Base-by-base conservation (phyloP, 2,113 vertebrate species). In the Pygoscelis antarcticus region DNA sequence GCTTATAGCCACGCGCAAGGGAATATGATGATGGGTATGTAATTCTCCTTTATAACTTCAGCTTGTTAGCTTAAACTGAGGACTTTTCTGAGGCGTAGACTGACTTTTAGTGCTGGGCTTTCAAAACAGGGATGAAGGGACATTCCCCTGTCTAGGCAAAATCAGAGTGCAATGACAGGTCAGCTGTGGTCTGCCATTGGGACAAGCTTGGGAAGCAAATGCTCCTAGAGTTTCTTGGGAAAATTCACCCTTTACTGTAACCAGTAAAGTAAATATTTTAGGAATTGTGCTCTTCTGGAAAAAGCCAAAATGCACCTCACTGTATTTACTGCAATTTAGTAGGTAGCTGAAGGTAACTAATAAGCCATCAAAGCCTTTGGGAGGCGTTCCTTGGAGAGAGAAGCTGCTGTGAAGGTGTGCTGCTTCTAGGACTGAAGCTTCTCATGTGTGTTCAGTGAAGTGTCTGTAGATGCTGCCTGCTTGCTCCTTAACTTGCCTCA, bases 1-100 rank as follows among this genome's bases (percentile, higher is more conserved):
- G 51, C 72, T 72, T 3, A 0, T 1, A 20, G 70, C 60, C 29
- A 1, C 0, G 0, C 1, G 0, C 0, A 0, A 51, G 93, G 40
- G 26, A 26, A 10, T 2, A 1, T 9, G 16, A 3, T 1, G 3
- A 1, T 0, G 40, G 51, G 13, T 29, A 0, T 1, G 8, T 13
- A 7, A 6, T 8, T 64, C 40, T n/a, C 29, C 47, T 32, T 42
- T 6, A 4, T 25, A 10, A 29, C 32, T 66, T 36, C 1, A 36
- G 34, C 30, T 42, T 46, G 29, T 51, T 14, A 25, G 20, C 19
- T 21, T 21, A 18, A 29, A 2, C 23, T 7, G 58, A 72, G 72
- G 6, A 0, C 13, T 27, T 12, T 22, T 29, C 21, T 17, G 2
- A 30, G 57, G n/a, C n/a, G 8, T 0, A 22, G n/a, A 0, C 46